A percentile compares a stretch with the other conserved stretches of the same genome.
phyloP scores from a whole-genome alignment of 2,113 vertebrate species.

The Patagioenas fasciata region DNA sequence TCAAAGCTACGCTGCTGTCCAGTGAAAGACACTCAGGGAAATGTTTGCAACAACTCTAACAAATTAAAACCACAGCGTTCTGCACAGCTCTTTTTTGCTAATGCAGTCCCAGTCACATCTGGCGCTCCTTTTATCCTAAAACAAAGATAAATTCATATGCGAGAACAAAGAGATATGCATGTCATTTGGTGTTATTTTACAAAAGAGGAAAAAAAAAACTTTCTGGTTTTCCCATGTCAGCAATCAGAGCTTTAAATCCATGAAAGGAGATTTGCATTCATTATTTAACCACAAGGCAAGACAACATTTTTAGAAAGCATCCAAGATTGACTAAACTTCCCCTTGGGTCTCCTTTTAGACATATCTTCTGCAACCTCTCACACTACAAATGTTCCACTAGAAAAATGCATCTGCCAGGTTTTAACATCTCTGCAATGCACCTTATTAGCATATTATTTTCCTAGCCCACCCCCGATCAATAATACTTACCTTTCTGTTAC shows the following conservation, averaged over 20 bases:
- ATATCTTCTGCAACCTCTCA: conserved; percentile 31
- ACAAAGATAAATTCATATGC: conserved; percentile 58
- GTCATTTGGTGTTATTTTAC: conserved; percentile 66
- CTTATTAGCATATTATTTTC: conserved; percentile 65
- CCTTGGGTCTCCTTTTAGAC: conserved; percentile 46
- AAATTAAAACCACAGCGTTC: conserved; percentile 42
- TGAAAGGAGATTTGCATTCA: conserved; percentile 72
- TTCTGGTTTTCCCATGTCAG: conserved; percentile 64
- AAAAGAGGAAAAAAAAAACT: conserved; percentile 5
- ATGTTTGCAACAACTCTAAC: conserved; percentile 18
- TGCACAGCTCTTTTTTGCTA: conserved; percentile 41
- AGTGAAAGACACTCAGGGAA: not conserved
- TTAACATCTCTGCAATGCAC: conserved; percentile 41
- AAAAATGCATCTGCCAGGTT: conserved; percentile 46
- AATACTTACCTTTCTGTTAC: conserved; percentile 66
- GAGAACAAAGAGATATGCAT: conserved; percentile 62
- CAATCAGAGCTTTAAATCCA: conserved; percentile 65
- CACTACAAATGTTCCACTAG: conserved; percentile 29
- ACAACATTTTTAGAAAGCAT: conserved; percentile 63
- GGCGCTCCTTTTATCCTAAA: conserved; percentile 62
- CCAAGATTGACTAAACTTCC: conserved; percentile 56
- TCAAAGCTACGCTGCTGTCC: not conserved
- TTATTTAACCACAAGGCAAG: conserved; percentile 65
- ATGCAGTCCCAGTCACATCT: conserved; percentile 36
- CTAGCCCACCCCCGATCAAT: conserved; percentile 61